phyloP scores from a whole-genome alignment of 2,113 vertebrate species.

The Ictalurus furcatus region DNA sequence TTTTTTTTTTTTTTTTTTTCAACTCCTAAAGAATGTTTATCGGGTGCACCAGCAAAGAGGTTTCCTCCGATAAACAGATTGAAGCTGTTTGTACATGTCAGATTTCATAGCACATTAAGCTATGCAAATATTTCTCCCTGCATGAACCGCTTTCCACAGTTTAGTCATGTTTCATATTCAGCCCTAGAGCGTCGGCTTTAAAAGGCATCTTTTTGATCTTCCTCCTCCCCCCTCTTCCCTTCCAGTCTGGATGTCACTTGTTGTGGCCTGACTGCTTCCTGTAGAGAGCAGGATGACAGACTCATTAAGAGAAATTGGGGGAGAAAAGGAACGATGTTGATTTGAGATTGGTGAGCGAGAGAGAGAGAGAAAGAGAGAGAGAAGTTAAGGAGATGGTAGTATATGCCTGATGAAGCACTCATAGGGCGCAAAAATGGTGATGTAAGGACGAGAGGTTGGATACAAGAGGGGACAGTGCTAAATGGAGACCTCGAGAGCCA shows the following conservation, averaged over 20 bases:
- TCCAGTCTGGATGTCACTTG: slow-evolving; percentile 19
- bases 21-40: slow-evolving; percentile 1
- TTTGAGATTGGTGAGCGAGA: background rate
- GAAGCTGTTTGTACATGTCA: slow-evolving; percentile 38
- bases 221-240: background rate
- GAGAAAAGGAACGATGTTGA: slow-evolving; percentile 19
- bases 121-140: slow-evolving; percentile 39
- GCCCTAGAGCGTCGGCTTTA: background rate
- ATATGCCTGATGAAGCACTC: background rate
- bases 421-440: background rate
- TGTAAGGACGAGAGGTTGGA: slow-evolving; percentile 23
- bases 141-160: slow-evolving; percentile 33
- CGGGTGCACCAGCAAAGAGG: background rate
- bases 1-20: background rate
- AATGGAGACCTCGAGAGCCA: slow-evolving; percentile 22
- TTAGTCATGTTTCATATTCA: slow-evolving; percentile 29
- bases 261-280: slow-evolving; percentile 20
- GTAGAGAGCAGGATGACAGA: background rate
- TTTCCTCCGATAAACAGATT: slow-evolving; percentile 11
- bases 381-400: background rate
- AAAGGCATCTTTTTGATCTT: background rate
- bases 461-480: background rate
- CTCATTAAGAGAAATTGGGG: slow-evolving; percentile 52
- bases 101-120: slow-evolving; percentile 35
- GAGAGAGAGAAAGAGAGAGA: background rate